These are phyloP conservation scores for Dermolepida albohirtum DNA, from an alignment of 2,888 invertebrate species.

Conservation along the genomic window DNA sequence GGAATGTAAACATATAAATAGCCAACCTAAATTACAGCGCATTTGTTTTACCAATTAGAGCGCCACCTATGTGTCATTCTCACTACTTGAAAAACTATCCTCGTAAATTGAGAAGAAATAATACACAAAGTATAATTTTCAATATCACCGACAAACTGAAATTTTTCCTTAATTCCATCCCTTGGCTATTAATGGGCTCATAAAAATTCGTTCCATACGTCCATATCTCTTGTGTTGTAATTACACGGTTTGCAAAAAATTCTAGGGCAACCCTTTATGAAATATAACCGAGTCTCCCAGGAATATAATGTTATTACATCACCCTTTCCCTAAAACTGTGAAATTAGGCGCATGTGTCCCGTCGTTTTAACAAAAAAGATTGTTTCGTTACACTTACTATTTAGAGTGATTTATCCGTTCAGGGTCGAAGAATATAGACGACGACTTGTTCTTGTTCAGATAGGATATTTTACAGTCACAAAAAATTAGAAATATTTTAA, in stretches of 20 bases:
- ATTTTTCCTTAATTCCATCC: too few species aligned
- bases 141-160: too few species aligned
- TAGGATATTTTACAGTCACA: too few species aligned
- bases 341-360: slow-evolving; percentile 38
- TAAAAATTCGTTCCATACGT: slow-evolving; percentile 31
- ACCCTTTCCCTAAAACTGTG: slow-evolving; percentile 38
- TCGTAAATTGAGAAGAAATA: too few species aligned
- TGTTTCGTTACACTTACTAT: slow-evolving; percentile 34
- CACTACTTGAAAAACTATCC: too few species aligned
- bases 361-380: slow-evolving; percentile 25
- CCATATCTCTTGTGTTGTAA: slow-evolving; percentile 14
- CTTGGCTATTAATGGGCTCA: slow-evolving; percentile 9
- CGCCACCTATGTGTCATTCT: too few species aligned
- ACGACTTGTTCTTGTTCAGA: too few species aligned
- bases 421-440: neutral
- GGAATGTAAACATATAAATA: too few species aligned
- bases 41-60: too few species aligned
- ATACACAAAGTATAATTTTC: too few species aligned
- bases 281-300: slow-evolving; percentile 26
- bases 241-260: slow-evolving; percentile 22
- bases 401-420: slow-evolving; percentile 24
- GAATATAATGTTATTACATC: slow-evolving; percentile 32
- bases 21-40: too few species aligned
- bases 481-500: too few species aligned
- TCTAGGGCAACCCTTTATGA: slow-evolving; percentile 29